These are phyloP conservation scores for Phataginus tricuspis DNA, from an alignment of 2,797 vertebrate species.

Conservation along the genomic window DNA sequence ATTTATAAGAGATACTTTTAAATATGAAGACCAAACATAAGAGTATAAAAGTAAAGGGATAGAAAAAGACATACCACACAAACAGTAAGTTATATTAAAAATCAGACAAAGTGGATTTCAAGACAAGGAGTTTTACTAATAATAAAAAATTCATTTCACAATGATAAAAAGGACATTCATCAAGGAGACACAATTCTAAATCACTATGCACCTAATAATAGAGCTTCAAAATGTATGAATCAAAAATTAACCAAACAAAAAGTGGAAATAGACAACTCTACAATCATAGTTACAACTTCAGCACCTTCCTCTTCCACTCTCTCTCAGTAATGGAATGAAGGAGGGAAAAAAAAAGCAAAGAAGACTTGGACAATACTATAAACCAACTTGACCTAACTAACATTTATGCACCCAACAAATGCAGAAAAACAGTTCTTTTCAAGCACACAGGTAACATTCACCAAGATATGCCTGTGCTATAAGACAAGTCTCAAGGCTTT, in stretches of 20 bases:
- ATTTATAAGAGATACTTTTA: background rate
- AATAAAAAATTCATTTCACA: conserved; percentile 14
- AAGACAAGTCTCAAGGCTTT: background rate
- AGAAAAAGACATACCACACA: background rate
- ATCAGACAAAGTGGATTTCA: background rate
- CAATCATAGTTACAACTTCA: background rate
- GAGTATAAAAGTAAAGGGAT: background rate
- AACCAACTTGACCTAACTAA: conserved; percentile 9
- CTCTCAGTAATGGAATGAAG: background rate
- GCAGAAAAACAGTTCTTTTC: background rate
- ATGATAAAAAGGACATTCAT: background rate
- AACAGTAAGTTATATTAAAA: background rate
- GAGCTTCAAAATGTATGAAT: background rate
- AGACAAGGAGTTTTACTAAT: conserved; percentile 18
- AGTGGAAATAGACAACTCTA: background rate
- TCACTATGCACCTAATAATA: background rate
- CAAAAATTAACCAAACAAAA: background rate
- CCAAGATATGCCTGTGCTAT: background rate
- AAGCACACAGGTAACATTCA: background rate
- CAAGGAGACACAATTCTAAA: background rate
- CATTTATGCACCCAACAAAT: background rate
- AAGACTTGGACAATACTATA: background rate
- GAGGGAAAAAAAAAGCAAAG: background rate
- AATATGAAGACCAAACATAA: background rate
- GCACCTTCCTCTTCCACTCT: background rate